Percentiles rank a stretch among this genome's conserved stretches.
Conservation (phyloP, 1,140 invertebrate genomes). For the Ceratosolen solmsi region DNA sequence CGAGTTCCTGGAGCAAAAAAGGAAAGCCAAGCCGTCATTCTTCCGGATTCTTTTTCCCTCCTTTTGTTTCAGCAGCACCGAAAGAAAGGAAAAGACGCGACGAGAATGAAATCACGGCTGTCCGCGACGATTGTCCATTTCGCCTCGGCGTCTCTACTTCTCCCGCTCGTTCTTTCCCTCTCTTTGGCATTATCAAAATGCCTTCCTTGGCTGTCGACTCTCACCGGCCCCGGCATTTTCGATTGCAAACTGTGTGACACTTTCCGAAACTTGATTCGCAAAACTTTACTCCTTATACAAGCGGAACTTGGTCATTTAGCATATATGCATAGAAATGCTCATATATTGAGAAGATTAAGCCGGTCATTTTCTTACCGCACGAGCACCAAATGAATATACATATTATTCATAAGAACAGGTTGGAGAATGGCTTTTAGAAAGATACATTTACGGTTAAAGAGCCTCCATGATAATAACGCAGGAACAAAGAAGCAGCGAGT, state of each 20-base stretch:
- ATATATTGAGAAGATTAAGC: constrained; percentile 25
- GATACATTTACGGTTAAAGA: too few species aligned
- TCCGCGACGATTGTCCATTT: constrained; percentile 41
- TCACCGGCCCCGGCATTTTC: not conserved
- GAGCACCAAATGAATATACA: too few species aligned
- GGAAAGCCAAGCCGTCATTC: not conserved
- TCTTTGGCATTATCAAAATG: constrained; percentile 12
- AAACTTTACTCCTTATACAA: not conserved
- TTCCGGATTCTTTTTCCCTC: constrained; percentile 1
- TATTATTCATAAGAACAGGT: not conserved
- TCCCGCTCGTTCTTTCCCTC: not conserved
- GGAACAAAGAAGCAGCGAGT: too few species aligned
- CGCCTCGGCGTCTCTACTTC: not conserved
- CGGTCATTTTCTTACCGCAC: not conserved
- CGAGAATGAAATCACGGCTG: constrained; percentile 38
- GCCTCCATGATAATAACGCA: too few species aligned
- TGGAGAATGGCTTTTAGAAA: too few species aligned
- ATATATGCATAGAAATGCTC: not conserved
- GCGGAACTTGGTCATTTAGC: not conserved
- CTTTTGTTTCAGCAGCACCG: constrained; percentile 6
- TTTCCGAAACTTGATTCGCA: not conserved
- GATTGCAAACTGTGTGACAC: not conserved
- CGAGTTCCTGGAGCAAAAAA: not conserved
- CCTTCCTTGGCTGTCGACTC: not conserved
- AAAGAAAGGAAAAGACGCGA: constrained; percentile 31